Base-by-base conservation (phyloP, 2,113 vertebrate species). In the Mugil cephalus region DNA sequence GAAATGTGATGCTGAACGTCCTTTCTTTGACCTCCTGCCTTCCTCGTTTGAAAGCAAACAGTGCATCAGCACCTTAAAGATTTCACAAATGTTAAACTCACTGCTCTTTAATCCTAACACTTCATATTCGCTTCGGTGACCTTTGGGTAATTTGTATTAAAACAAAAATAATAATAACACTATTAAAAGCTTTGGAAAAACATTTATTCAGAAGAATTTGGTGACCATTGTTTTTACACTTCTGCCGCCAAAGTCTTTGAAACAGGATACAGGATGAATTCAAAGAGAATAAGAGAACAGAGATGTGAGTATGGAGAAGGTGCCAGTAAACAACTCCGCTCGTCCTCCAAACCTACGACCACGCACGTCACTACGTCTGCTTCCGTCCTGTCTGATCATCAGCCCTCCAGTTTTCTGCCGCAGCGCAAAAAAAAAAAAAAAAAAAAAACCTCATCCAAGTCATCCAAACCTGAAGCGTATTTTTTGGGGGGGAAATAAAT, bases 11-110 rank as follows among this genome's bases (percentile, higher is more conserved):
- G 70, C 68, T 9, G 15, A 53, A 12, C 60, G 86, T 84, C 84
- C 82, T 80, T 55, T 75, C 63, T 77, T 11, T 84, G 78, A 79
- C 86, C 83, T 63, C 63, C 54, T 17, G 10, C 15, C 12, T 24
- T 7, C 8, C 64, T 46, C 8, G 6, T 42, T 80, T 74, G 65
- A 71, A 58, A 71, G 77, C 69, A 63, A 74, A 72, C 65, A 76
- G 48, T 56, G 38, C 11, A 77, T 75, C 69, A 72, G 43, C 4
- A 30, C 18, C 61, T 77, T 43, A 12, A 42, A 77, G 68, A 78
- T 51, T 62, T 80, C 62, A 50, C 58, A 80, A 52, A 38, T 30
- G 14, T 7, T 79, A 11, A 15, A 10, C 12, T 56, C 21, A 4
- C 45, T 1, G 14, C 54, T 53, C 53, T 69, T 78, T 61, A 48